These are phyloP conservation scores for Edolisoma coerulescens DNA, from an alignment of 2,113 vertebrate genomes.

Conservation along the genomic window DNA sequence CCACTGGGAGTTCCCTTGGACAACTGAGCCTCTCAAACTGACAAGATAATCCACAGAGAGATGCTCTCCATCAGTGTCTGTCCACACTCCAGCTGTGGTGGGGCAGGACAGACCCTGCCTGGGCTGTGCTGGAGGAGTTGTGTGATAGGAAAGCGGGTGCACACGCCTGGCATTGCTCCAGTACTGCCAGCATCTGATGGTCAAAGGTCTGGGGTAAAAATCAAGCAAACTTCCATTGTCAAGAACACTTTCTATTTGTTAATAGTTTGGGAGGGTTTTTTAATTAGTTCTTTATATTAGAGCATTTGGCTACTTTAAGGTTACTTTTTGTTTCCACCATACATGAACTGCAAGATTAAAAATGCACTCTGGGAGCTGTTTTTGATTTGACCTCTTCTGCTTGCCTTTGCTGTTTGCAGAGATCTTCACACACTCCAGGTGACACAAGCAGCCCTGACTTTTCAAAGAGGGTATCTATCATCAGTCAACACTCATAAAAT, in stretches of 20 bases:
- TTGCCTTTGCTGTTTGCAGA: neutral
- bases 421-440: neutral
- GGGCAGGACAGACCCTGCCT: neutral
- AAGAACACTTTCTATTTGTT: neutral
- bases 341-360: neutral
- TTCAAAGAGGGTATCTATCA: neutral
- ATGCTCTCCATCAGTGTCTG: neutral
- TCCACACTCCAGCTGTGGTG: neutral
- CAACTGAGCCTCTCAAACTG: neutral
- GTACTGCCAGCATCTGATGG: neutral
- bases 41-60: neutral
- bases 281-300: neutral
- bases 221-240: neutral
- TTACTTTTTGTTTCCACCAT: neutral
- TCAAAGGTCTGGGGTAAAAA: neutral
- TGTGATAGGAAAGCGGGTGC: fast-evolving
- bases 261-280: neutral
- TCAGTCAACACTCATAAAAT: neutral
- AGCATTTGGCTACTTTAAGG: neutral
- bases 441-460: neutral
- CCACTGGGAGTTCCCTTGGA: neutral
- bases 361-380: neutral
- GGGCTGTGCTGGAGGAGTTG: neutral
- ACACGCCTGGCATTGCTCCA: neutral
- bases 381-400: neutral